Base-by-base conservation (phyloP, 2,113 vertebrate species). In the Pterocles orientalis region DNA sequence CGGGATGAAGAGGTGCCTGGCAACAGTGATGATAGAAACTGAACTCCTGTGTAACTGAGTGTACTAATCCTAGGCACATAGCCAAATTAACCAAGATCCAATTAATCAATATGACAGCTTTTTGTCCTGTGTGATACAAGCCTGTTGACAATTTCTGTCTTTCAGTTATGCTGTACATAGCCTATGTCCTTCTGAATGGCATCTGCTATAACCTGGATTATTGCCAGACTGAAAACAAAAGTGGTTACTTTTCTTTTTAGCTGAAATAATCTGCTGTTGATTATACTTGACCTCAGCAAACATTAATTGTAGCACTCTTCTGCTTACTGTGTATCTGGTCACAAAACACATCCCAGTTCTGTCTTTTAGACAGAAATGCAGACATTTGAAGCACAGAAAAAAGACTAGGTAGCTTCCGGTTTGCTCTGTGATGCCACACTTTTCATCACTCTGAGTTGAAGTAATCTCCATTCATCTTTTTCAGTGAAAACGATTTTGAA, bases 191-290 rank as follows among this genome's bases (percentile, higher is more conserved):
- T 86, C 85, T 94, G 92, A 43, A 71, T 91, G 78, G 62, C 89
- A 94, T 94, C 85, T 95, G 84, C 83, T 92, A 4, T 71, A 94
- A 61, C 25, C 56, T 95, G 93, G 39, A 88, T 85, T 75, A 60
- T 70, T 78, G 76, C 88, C 88, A 93, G 61, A 43, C 36, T 66
- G 31, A 80, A 95, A 88, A 91, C 60, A 82, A 90, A 93, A 69
- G 60, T 56, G 50, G 64, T 91, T 93, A 18, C 51, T 57, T 95
- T 82, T 72, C 58, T 79, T 79, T 76, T 73, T 70, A 82, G 39
- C 45, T 92, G 54, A 89, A 80, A n/a, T 90, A 66, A 68, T 86
- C 60, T 96, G 66, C 43, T 90, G 26, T 93, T 85, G 56, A 70
- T 92, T 95, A 54, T 58, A 50, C 57, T 57, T 80, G 80, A 90